Conservation (phyloP, 1,140 invertebrate species). For the Trachymyrmex cornetzi region DNA sequence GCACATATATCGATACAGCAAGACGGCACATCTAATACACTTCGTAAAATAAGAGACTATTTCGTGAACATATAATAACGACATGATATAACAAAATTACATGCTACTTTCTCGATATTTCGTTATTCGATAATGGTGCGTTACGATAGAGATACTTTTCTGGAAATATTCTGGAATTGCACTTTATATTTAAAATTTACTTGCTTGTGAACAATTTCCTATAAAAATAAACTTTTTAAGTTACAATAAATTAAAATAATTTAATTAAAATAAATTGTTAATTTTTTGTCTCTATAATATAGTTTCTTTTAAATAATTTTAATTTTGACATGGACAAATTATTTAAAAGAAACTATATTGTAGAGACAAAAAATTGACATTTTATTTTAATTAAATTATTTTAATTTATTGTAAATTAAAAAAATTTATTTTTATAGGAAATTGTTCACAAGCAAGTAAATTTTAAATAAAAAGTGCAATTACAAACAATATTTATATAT, state of each 20-base stretch:
- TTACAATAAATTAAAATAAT: no score
- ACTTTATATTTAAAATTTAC: no score
- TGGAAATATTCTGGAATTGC: background rate
- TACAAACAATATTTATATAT: background rate
- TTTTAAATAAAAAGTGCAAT: background rate
- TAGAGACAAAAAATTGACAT: background rate
- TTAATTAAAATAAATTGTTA: no score
- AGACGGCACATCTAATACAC: slow-evolving; percentile 2
- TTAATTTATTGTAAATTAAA: no score
- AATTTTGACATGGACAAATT: background rate
- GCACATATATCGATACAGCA: slow-evolving; percentile 23
- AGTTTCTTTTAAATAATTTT: no score
- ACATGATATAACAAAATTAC: slow-evolving; percentile 8
- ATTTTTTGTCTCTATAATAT: no score
- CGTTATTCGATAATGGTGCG: slow-evolving; percentile 1
- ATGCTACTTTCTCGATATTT: slow-evolving; percentile 2
- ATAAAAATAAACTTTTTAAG: no score
- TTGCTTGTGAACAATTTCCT: no score
- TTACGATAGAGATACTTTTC: background rate
- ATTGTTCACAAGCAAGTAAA: background rate
- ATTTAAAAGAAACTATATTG: background rate
- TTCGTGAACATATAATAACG: slow-evolving; percentile 11
- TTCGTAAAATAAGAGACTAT: slow-evolving; percentile 17
- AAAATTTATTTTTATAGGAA: background rate
- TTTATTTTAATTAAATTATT: background rate